phyloP scores from a whole-genome alignment of 2,113 vertebrate genomes.

The Litocranius walleri region DNA sequence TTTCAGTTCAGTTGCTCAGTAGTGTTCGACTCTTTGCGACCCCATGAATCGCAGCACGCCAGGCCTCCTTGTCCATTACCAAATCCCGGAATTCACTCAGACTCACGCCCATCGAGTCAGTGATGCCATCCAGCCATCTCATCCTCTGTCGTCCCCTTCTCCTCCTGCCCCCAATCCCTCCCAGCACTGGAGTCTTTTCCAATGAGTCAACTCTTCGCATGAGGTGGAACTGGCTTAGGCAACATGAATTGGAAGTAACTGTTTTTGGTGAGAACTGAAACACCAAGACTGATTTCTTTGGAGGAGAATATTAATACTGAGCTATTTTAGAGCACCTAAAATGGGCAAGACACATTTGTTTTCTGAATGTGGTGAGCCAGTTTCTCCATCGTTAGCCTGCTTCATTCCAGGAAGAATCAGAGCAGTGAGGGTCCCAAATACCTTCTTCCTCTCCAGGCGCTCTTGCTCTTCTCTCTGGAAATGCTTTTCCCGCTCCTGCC shows the following conservation, averaged over 20 bases:
- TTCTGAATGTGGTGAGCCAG: not conserved
- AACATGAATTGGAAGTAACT: not conserved
- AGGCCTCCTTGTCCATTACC: no score
- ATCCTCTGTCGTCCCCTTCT: no score
- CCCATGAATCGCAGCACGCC: no score
- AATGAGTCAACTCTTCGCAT: no score
- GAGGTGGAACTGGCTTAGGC: not conserved
- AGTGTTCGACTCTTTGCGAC: no score
- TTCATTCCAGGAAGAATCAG: no score
- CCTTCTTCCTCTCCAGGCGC: conserved; percentile 97
- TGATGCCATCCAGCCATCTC: no score
- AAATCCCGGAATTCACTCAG: no score
- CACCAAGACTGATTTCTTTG: not conserved
- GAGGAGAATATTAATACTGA: not conserved
- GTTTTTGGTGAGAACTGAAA: not conserved
- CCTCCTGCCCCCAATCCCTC: no score
- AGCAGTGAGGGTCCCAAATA: conserved; percentile 45
- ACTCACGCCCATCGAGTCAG: no score
- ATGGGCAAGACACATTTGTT: not conserved
- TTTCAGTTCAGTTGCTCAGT: no score
- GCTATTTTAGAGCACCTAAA: not conserved
- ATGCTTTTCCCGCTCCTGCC: conserved; percentile 92
- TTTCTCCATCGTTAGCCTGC: not conserved
- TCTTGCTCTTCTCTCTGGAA: conserved; percentile 97
- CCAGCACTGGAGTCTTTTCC: no score